Conservation (phyloP, 1,140 invertebrate species). For the Leguminivora glycinivorella region DNA sequence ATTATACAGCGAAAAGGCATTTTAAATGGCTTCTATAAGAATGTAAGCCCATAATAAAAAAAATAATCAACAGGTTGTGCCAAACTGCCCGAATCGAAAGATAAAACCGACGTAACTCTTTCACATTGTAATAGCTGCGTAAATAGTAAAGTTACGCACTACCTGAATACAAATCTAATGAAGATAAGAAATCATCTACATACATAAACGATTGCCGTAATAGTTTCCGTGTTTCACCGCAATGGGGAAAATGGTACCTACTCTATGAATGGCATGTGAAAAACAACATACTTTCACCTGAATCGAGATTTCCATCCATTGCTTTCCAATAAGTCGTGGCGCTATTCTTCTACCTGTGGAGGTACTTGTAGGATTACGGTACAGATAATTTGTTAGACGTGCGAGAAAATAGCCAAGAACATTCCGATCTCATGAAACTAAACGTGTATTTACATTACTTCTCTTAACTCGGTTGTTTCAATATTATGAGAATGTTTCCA, state of each 20-base stretch:
- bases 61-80: conserved; percentile 35
- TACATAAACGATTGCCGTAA: conserved; percentile 37
- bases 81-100: conserved; percentile 45
- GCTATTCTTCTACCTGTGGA: conserved; percentile 40
- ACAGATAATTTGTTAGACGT: conserved; percentile 13
- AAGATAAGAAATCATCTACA: conserved; percentile 47
- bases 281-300: conserved; percentile 53
- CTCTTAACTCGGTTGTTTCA: conserved; percentile 3
- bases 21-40: too few species aligned
- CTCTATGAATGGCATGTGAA: conserved; percentile 39
- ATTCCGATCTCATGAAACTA: conserved; percentile 9
- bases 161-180: conserved; percentile 43
- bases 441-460: conserved; percentile 18
- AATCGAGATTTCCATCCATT: conserved; percentile 62
- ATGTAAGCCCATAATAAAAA: too few species aligned
- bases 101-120: conserved; percentile 32
- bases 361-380: conserved; percentile 14
- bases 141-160: conserved; percentile 46
- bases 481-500: conserved; percentile 5
- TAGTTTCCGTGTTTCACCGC: conserved; percentile 45
- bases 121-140: conserved; percentile 46
- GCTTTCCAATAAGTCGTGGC: conserved; percentile 67
- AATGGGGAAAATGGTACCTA: conserved; percentile 51
- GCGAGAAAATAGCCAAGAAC: conserved; percentile 20
- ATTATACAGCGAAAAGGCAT: too few species aligned